Evolutionary conservation across 2,888 invertebrate genomes (phyloP).

Genomic region (Leptopilina syphax): DNA sequence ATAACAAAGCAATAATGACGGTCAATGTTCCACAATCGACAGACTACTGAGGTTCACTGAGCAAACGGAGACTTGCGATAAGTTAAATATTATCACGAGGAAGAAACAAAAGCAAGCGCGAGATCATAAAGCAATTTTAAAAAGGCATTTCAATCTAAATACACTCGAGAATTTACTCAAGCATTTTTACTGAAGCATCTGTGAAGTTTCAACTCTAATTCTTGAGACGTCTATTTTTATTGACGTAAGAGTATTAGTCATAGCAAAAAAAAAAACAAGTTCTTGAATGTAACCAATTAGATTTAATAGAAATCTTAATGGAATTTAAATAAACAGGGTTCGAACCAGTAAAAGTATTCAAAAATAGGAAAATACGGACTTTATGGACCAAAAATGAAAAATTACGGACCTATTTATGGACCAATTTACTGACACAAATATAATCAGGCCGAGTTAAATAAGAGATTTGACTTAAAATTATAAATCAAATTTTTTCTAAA

Average conservation of each 20-base stretch:
- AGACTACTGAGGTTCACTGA: conserved; percentile 8
- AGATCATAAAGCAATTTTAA: neutral
- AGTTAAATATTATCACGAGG: conserved; percentile 29
- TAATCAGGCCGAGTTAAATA: no score
- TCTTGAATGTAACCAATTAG: neutral
- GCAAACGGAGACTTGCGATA: conserved; percentile 9
- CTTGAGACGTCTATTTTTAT: neutral
- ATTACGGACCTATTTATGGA: no score
- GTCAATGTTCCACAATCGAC: conserved; percentile 25
- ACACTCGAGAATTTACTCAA: neutral
- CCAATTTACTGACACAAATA: no score
- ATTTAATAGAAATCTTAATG: no score
- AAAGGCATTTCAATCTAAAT: conserved; percentile 10
- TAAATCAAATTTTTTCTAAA: no score
- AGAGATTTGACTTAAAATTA: no score
- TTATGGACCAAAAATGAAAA: no score
- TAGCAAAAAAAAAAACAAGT: neutral
- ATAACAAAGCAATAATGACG: neutral
- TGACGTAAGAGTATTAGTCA: neutral
- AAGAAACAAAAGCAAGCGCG: neutral
- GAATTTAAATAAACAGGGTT: no score
- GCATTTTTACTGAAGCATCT: neutral
- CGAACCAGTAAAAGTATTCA: no score
- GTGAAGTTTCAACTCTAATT: neutral
- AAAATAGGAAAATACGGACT: no score